These are phyloP conservation scores for Romanogobio albipinnatus DNA, from an alignment of 2,113 vertebrate species.

Conservation along the genomic window DNA sequence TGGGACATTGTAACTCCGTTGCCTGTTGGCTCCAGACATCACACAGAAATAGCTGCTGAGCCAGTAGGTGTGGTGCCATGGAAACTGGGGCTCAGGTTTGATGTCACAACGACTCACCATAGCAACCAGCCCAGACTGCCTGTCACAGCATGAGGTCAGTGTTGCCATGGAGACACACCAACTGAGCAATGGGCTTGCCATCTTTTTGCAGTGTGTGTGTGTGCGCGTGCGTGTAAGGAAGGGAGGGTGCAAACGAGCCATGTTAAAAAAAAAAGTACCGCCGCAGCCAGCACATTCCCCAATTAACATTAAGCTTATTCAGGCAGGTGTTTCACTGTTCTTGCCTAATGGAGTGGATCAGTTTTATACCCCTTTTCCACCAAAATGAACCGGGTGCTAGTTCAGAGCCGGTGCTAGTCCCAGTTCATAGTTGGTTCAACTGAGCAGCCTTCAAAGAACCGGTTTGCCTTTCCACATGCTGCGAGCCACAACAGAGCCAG, in stretches of 20 bases:
- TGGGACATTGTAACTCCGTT: constrained; percentile 50
- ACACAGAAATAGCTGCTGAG: constrained; percentile 63
- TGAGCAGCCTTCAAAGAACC: too few relatives aligned
- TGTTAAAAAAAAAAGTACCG: neutral
- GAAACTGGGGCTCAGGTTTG: constrained; percentile 61
- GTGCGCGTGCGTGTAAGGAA: neutral
- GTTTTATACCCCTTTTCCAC: too few relatives aligned
- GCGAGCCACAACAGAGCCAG: too few relatives aligned
- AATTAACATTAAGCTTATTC: neutral
- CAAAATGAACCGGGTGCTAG: too few relatives aligned
- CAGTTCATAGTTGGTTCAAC: too few relatives aligned
- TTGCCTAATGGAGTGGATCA: constrained; percentile 6
- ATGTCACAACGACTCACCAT: constrained; percentile 63
- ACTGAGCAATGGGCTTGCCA: constrained; percentile 57
- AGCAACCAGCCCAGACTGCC: constrained; percentile 62
- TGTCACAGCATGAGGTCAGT: constrained; percentile 66
- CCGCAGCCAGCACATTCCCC: neutral
- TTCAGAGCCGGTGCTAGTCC: too few relatives aligned
- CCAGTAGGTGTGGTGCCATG: constrained; percentile 62
- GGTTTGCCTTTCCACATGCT: too few relatives aligned
- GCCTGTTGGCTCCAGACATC: constrained; percentile 49
- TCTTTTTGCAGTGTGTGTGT: constrained; percentile 4
- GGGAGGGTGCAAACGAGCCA: constrained; percentile 6
- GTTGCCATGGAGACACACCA: constrained; percentile 65
- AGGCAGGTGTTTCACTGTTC: constrained; percentile 2